Evolutionary conservation across 2,113 vertebrate species (phyloP).

Genomic region (human): GRCh38 chr17:726501-727000

Average conservation of each 20-base stretch:
- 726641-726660: not conserved
- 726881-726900: not conserved
- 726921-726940: not conserved
- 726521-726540: not conserved
- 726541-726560: not conserved
- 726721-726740: not conserved
- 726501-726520: not conserved
- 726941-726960: not conserved
- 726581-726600: not conserved
- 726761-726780: not conserved
- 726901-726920: not conserved
- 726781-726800: not conserved
- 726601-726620: not conserved
- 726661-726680: not conserved
- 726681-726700: not conserved
- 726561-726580: not conserved
- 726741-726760: not conserved
- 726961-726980: not conserved
- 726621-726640: not conserved
- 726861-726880: not conserved
- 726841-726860: not conserved
- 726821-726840: not conserved
- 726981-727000: not conserved
- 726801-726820: not conserved
- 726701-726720: not conserved